Base-by-base conservation (phyloP, 1,140 invertebrate genomes). In the Papilio glaucus region DNA sequence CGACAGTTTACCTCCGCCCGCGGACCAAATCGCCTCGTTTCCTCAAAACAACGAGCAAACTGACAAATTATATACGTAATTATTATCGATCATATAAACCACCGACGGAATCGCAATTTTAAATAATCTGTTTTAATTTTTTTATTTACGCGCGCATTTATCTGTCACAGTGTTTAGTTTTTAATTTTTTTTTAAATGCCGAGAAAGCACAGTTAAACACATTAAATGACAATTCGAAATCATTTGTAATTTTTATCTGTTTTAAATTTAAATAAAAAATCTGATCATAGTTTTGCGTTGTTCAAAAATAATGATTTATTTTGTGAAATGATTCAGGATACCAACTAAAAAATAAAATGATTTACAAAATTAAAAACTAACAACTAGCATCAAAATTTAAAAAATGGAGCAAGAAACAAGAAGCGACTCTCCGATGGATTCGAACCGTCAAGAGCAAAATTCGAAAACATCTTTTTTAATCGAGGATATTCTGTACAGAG, bases 401-500 rank as follows among this genome's bases (percentile, higher is more conserved):
- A 86, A 81, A 79, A 92, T 92, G 90, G 87, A 90, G 70, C 82
- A 83, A 67, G 88, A 92, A 76, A 90, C 83, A n/a, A 76, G 88
- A 61, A 90, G 85, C 72, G 86, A 86, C 38, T 86, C 85, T 0
- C 85, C 86, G 15, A 85, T 77, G 21, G 86, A 86, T 68, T 77
- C 82, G 15, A 86, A 89, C 72, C 81, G 89, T 57, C 84, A 87
- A 72, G 84, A 88, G 65, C 79, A 86, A 57, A 78, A 78, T 72
- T 81, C 89, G 65, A 92, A 94, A 76, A 96, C 96, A 1, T 96
- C 96, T 12, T 96, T 97, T 88, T 93, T 97, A 73, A 97, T 98
- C 78, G 96, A 97, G 80, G 97, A 97, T 79, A 97, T 97, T 71
- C 89, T 97, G 1, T 96, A 96, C 72, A 93, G 96, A 45, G 94